These are phyloP conservation scores for Amphibalanus amphitrite DNA, from an alignment of 1,140 invertebrate genomes.

Conservation along the genomic window DNA sequence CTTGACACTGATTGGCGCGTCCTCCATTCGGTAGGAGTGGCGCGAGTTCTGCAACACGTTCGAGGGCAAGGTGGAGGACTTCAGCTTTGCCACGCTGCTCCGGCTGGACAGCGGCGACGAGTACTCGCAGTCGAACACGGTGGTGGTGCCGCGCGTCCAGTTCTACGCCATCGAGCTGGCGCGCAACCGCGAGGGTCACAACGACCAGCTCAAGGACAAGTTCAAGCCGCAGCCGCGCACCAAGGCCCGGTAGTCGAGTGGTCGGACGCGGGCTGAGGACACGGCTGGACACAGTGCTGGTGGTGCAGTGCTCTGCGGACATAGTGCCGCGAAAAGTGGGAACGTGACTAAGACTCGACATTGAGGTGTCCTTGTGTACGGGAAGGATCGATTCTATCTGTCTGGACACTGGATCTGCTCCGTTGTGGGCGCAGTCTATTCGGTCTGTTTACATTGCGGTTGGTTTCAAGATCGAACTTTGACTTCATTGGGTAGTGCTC, in stretches of 20 bases:
- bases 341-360: too few species aligned
- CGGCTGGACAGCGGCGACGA: constrained; percentile 56
- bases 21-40: constrained; percentile 46
- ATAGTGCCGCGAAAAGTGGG: too few species aligned
- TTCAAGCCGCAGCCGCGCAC: constrained; percentile 22
- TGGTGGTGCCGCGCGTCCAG: constrained; percentile 75
- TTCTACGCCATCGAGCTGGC: constrained; percentile 91
- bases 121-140: constrained; percentile 72
- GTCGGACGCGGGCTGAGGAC: background rate
- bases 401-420: too few species aligned
- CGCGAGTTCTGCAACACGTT: constrained; percentile 75
- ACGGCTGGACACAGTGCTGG: too few species aligned
- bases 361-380: too few species aligned
- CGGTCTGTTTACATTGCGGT: too few species aligned
- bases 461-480: too few species aligned
- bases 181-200: constrained; percentile 73
- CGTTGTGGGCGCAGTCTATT: too few species aligned
- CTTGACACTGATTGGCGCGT: background rate
- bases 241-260: constrained; percentile 10
- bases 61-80: constrained; percentile 72
- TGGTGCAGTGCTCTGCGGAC: too few species aligned
- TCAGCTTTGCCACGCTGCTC: constrained; percentile 80
- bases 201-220: constrained; percentile 43
- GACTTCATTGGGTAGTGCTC: too few species aligned
- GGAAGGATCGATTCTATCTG: too few species aligned